These are phyloP conservation scores for Pelobates cultripes DNA, from an alignment of 2,797 vertebrate species.

Conservation along the genomic window DNA sequence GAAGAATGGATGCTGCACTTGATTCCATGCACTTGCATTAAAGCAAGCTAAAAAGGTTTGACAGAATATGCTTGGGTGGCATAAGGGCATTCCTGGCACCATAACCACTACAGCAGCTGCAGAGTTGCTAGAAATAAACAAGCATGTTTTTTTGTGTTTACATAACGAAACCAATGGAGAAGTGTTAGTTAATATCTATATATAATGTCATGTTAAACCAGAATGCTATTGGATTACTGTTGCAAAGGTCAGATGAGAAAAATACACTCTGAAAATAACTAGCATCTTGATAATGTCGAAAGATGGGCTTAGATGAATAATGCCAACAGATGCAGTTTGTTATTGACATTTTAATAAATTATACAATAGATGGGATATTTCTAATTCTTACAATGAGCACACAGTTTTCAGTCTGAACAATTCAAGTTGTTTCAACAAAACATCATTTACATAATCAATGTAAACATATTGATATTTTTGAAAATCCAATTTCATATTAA, in stretches of 20 bases:
- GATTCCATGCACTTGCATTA: too few species aligned
- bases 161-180: constrained; percentile 22
- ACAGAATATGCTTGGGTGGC: too few species aligned
- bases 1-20: too few species aligned
- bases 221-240: constrained; percentile 41
- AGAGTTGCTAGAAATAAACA: too few species aligned
- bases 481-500: not conserved
- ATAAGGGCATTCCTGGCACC: too few species aligned
- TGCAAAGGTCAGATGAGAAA: constrained; percentile 44
- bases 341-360: constrained; percentile 24
- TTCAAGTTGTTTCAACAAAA: not conserved
- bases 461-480: not conserved
- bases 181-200: constrained; percentile 37
- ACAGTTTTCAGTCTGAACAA: not conserved
- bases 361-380: not conserved
- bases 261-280: constrained; percentile 17
- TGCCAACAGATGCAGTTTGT: constrained; percentile 31
- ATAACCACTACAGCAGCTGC: too few species aligned
- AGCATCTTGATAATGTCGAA: constrained; percentile 28
- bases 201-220: constrained; percentile 47
- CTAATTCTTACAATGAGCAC: constrained; percentile 11
- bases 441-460: not conserved
- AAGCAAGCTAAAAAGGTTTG: too few species aligned
- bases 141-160: not conserved
- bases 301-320: constrained; percentile 32